Evolutionary conservation across 2,113 vertebrate species (phyloP).

Genomic region (Helogale parvula): DNA sequence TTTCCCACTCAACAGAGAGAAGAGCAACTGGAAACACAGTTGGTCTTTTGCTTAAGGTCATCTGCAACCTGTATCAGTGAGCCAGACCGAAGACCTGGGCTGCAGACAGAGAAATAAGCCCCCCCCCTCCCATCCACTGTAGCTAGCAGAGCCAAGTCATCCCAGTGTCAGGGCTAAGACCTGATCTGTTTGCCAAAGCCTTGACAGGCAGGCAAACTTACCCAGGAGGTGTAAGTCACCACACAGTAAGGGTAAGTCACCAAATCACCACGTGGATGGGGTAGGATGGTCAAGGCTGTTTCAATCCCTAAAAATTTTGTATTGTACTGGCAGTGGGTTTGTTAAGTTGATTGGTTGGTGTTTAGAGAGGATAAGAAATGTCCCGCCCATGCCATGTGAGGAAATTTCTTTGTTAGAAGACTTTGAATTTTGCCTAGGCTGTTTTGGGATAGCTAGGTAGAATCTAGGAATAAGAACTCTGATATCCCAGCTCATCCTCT

Average conservation of each 20-base stretch:
- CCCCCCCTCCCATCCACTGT: not conserved
- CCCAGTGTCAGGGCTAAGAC: not conserved
- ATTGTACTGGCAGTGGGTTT: not conserved
- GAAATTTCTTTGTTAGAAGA: constrained; percentile 4
- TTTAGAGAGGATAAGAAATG: constrained; percentile 30
- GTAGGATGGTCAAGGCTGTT: not conserved
- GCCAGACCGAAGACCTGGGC: not conserved
- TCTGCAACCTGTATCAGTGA: constrained; percentile 3
- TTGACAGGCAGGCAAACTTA: not conserved
- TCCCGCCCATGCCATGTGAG: not conserved
- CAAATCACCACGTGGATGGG: not conserved
- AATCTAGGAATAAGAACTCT: constrained; percentile 26
- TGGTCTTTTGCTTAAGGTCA: constrained; percentile 23
- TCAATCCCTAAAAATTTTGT: constrained; percentile 24
- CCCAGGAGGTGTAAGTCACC: not conserved
- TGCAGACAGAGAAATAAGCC: constrained; percentile 12
- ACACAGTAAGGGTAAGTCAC: not conserved
- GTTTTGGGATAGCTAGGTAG: constrained; percentile 16
- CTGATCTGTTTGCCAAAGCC: constrained; percentile 23
- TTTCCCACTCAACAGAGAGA: not conserved
- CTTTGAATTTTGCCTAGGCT: constrained; percentile 29
- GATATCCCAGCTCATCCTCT: not conserved
- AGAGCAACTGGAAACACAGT: not conserved
- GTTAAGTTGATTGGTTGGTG: not conserved
- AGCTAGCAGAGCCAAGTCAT: not conserved